Evolutionary conservation across 2,888 invertebrate genomes (phyloP), one percentile per base, ranked within the genome.

Genomic region (Andrena chrysosceles): DNA sequence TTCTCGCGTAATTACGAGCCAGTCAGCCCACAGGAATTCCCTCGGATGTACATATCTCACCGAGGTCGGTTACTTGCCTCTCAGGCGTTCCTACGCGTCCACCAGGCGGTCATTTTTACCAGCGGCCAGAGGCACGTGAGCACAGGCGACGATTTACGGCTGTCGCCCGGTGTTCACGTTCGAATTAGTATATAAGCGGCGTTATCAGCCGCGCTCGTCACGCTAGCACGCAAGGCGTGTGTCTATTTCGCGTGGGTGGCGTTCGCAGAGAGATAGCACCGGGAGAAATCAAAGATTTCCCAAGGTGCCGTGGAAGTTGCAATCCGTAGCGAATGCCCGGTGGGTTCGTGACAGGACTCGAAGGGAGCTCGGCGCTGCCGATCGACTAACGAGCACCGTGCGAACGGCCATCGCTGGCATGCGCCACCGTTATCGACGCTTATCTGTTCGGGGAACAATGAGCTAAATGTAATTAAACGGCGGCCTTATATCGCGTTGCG

Each of bases 201-300:
- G 77, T 82, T 85, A 87, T 86, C 85, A 76, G 64, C 62, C 20
- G 60, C 79, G 75, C 82, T 86, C 77, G 83, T 85, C 86, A 84
- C 79, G 86, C 81, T 56, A 63, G 60, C 78, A 64, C 76, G 74
- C 59, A 42, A 64, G 54, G 16, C 33, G 67, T 26, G 63, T 77
- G 77, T 80, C 83, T 77, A 73, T 75, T 78, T 85, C 35, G 71
- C 77, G 87, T 86, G 82, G 86, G 82, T 68, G 74, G 63, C 23
- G 49, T n/a, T 2, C 13, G 26, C n/a, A 42, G 33, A 20, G 33
- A 54, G 31, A 31, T 16, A 35, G 23, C n/a, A 42, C 4, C 49
- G 35, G 52, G 35, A 48, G 20, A 10, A 52, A 31, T 31, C 35
- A 13, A 29, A 35, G 10, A 48, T 70, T 54, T 54, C n/a, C 31